Base-by-base conservation (phyloP, 2,888 invertebrate genomes). In the Bruchidius siliquastri region DNA sequence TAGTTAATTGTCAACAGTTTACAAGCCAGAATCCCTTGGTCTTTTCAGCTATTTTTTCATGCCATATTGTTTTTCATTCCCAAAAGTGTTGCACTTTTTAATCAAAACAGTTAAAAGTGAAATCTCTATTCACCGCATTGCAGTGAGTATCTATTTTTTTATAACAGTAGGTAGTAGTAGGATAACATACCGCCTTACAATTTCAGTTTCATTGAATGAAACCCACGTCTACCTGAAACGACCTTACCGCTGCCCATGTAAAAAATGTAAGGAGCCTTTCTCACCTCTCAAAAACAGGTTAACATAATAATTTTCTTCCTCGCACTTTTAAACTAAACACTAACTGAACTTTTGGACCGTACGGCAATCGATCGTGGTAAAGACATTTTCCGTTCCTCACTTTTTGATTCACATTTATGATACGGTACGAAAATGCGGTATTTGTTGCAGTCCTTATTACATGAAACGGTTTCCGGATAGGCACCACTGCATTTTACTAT, bases 211-310 rank as follows among this genome's bases (percentile, higher is more conserved):
- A 20, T 26, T 26, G 20, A 20, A 69, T 20, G 26, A 69, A 26
- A 69, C 26, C n/a, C 69, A 69, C 69, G 8, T 69, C 26, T 69
- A 69, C 20, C 26, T 69, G 20, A 20, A 20, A 20, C 49, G 49
- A 49, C 49, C 49, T 49, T 49, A 49, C 49, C 49, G 18, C 49
- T 49, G 18, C 49, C 49, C 49, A 49, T 49, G 49, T 13, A 49
- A 49, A 49, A 49, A 49, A 8, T 8, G 8, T 13, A 49, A 49
- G 18, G 49, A 49, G 49, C 49, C 49, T 49, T 69, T 80, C 81
- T 81, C 79, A 82, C 82, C 81, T 82, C 77, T 81, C 76, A 68
- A 75, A 81, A 81, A 80, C 81, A 81, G 81, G 82, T 82, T 82
- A 80, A 78, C 81, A 79, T 79, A 80, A 79, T 80, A 79, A 80